phyloP scores from a whole-genome alignment of 2,888 invertebrate genomes.

The Lobophora halterata region DNA sequence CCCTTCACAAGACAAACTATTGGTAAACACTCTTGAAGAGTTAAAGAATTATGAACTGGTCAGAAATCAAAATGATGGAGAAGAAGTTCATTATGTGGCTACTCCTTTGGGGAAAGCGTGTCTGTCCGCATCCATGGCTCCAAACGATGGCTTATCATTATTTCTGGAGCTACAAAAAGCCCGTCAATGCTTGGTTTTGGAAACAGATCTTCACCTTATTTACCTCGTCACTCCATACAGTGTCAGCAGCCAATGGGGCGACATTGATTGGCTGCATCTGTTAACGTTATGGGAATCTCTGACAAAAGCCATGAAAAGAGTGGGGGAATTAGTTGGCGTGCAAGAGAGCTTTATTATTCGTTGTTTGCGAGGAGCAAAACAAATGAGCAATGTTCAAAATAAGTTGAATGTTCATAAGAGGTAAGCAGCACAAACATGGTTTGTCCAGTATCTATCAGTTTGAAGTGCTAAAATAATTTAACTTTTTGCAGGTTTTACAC shows the following conservation, averaged over 20 bases:
- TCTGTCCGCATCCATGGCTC: conserved; percentile 95
- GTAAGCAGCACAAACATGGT: conserved; percentile 46
- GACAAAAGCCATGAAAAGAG: conserved; percentile 88
- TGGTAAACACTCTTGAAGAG: conserved; percentile 83
- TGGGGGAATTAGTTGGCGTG: conserved; percentile 94
- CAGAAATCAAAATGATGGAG: conserved; percentile 77
- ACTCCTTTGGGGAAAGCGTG: conserved; percentile 96
- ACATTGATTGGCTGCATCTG: conserved; percentile 90
- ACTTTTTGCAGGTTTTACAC: conserved; percentile 94
- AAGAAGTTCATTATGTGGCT: conserved; percentile 82
- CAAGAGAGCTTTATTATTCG: conserved; percentile 91
- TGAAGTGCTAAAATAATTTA: too few species aligned
- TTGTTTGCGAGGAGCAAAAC: conserved; percentile 85
- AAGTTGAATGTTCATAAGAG: conserved; percentile 84
- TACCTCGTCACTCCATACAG: conserved; percentile 97
- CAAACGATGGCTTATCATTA: conserved; percentile 93
- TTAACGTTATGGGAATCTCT: conserved; percentile 91
- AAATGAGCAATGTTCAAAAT: conserved; percentile 75
- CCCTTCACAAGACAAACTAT: conserved; percentile 46
- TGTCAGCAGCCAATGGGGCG: conserved; percentile 88
- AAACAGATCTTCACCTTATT: conserved; percentile 96
- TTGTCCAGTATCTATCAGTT: not conserved
- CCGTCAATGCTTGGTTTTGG: conserved; percentile 93
- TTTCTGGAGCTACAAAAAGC: conserved; percentile 95
- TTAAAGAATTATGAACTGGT: conserved; percentile 91